Evolutionary conservation across 2,888 invertebrate species (phyloP), one percentile per base, ranked within the genome.

Genomic region (Scelioninae gen. 1): DNA sequence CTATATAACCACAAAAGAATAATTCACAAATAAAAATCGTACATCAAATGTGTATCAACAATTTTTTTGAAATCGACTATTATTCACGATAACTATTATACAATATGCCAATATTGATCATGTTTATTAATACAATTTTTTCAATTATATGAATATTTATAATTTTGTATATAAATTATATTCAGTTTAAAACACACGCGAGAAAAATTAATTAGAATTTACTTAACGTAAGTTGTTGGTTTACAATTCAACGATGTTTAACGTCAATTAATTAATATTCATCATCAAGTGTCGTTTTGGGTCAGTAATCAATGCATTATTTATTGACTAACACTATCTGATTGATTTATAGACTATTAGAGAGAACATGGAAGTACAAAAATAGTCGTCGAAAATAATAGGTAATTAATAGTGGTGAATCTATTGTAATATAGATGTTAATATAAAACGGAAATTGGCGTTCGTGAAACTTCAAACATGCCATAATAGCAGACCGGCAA

Each of bases 311-410:
- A 49, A 49, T 49, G 7, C 10, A 49, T 49, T 49, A 63, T 49
- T 65, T 65, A 65, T 29, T 15, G 40, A 47, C 0, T 32, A 13
- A 5, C 3, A 15, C 3, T n/a, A n/a, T n/a, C 38, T 40, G 51
- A 53, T 40, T 65, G 66, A 68, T 68, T 68, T 68, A 68, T 55
- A 15, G 38, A 43, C 10, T 1, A 29, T 16, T 55, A n/a, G 51
- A 49, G 0, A 13, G 32, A 34, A 29, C 29, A 23, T n/a, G n/a
- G n/a, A n/a, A 13, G 40, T 31, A 43, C 15, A 69, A 69, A 56
- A 56, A 47, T 56, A 31, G 32, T 34, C 69, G 16, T 8, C 32
- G 45, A 23, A 45, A 69, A 69, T 56, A 69, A 69, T 69, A 47
- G 47, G 69, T 56, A 69, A 69, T 69, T 69, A 56, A 43, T 56